Evolutionary conservation across 2,797 vertebrate species (phyloP).

Genomic region (Scomberomorus guttatus): DNA sequence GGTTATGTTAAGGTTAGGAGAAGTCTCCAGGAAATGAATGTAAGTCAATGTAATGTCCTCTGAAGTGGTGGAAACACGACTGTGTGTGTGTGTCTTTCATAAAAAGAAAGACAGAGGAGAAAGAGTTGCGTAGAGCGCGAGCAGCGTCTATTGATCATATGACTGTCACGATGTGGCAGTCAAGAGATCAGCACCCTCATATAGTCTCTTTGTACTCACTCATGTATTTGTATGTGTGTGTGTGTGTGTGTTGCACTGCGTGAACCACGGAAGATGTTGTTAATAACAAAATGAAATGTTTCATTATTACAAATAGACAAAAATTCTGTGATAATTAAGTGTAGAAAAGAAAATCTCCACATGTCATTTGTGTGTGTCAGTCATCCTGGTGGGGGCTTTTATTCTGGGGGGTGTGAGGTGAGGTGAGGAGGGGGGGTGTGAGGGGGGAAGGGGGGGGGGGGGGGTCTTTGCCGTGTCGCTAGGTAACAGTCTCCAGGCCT

Average conservation of each 20-base stretch:
- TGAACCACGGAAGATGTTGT: not conserved
- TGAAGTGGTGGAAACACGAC: too few relatives aligned
- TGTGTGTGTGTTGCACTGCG: not conserved
- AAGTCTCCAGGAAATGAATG: too few relatives aligned
- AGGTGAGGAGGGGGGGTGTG: constrained; percentile 4
- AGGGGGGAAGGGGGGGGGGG: not conserved
- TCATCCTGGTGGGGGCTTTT: constrained; percentile 36
- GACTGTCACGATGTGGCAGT: constrained; percentile 40
- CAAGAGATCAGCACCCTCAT: constrained; percentile 25
- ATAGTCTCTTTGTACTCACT: constrained; percentile 2
- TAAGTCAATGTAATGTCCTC: too few relatives aligned
- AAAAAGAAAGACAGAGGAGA: constrained; percentile 8
- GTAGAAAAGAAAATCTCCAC: not conserved
- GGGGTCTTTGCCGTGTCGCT: constrained; percentile 80
- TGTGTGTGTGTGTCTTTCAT: not conserved
- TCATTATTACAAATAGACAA: not conserved
- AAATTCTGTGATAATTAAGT: not conserved
- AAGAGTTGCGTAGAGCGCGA: not conserved
- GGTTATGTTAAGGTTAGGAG: too few relatives aligned
- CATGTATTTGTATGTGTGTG: not conserved
- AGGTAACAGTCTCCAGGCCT: constrained; percentile 84
- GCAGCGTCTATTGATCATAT: constrained; percentile 35
- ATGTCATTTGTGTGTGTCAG: not conserved
- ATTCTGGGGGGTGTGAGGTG: constrained; percentile 30
- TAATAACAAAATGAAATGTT: not conserved